Evolutionary conservation across 2,113 vertebrate genomes (phyloP).

Genomic region (Chloebia gouldiae): DNA sequence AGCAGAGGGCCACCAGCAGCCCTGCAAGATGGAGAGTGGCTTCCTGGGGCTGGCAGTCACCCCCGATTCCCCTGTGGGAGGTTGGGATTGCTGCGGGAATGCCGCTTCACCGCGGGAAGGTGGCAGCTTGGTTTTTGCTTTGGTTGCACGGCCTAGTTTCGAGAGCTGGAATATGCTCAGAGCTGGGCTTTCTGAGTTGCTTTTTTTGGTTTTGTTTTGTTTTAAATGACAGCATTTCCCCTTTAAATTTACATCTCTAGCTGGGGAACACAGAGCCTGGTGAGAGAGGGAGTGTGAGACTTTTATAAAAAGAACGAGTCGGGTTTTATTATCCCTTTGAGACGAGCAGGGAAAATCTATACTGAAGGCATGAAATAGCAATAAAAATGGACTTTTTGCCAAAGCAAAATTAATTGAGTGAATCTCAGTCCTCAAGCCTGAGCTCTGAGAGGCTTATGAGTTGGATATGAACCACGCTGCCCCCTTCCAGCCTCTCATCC

Average conservation of each 20-base stretch:
- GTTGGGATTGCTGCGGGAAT: background rate
- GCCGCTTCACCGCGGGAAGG: background rate
- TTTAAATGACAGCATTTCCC: slow-evolving; percentile 57
- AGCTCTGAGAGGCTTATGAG: slow-evolving; percentile 56
- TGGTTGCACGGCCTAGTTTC: slow-evolving; percentile 10
- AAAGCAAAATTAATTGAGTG: slow-evolving; percentile 74
- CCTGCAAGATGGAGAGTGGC: background rate
- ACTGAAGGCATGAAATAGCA: slow-evolving; percentile 72
- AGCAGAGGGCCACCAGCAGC: background rate
- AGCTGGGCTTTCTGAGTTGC: slow-evolving; percentile 43
- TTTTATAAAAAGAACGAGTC: slow-evolving; percentile 65
- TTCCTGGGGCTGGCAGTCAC: background rate
- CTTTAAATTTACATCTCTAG: slow-evolving; percentile 57
- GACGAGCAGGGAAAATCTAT: slow-evolving; percentile 75
- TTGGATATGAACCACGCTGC: slow-evolving; percentile 46
- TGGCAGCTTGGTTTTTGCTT: background rate
- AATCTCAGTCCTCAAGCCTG: slow-evolving; percentile 58
- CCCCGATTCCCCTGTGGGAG: background rate
- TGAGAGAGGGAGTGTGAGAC: slow-evolving; percentile 67
- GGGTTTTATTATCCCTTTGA: slow-evolving; percentile 75
- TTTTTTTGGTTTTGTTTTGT: slow-evolving; percentile 52
- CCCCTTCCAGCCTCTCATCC: slow-evolving; percentile 48
- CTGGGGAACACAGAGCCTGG: slow-evolving; percentile 60
- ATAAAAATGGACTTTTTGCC: slow-evolving; percentile 73
- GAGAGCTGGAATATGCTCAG: slow-evolving; percentile 32